Evolutionary conservation across 2,797 vertebrate species (phyloP).

Genomic region (Spatula clypeata): DNA sequence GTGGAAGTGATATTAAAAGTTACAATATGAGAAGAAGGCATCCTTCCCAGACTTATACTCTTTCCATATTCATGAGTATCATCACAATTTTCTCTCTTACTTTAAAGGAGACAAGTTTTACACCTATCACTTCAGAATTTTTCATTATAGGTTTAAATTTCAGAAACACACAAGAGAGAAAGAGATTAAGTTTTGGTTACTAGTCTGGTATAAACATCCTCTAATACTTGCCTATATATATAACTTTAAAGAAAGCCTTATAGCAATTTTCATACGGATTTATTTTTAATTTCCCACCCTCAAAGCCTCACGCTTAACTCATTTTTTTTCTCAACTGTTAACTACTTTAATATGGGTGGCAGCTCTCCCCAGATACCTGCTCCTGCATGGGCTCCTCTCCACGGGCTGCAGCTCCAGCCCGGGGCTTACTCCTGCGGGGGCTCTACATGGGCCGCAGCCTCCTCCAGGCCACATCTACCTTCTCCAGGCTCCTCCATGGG

Average conservation of each 20-base stretch:
- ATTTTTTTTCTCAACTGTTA: background rate
- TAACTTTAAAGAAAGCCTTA: slow-evolving; percentile 1
- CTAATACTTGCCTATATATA: background rate
- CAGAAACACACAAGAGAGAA: background rate
- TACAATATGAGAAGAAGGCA: background rate
- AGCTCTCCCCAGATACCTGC: no score
- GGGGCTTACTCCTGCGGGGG: no score
- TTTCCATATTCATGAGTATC: background rate
- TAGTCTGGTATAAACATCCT: background rate
- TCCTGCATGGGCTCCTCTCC: no score
- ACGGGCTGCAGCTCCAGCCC: no score
- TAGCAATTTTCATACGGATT: background rate
- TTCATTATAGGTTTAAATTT: background rate
- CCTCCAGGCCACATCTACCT: no score
- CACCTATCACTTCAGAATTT: background rate
- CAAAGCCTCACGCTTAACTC: background rate
- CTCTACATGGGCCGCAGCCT: no score
- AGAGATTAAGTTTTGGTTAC: background rate
- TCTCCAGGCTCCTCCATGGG: no score
- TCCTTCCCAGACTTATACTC: background rate
- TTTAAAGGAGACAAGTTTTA: background rate
- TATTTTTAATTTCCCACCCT: background rate
- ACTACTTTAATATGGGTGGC: background rate
- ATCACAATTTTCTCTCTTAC: background rate
- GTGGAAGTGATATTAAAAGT: background rate